Conservation (phyloP, 1,140 invertebrate genomes). For the Diabrotica virgifera region DNA sequence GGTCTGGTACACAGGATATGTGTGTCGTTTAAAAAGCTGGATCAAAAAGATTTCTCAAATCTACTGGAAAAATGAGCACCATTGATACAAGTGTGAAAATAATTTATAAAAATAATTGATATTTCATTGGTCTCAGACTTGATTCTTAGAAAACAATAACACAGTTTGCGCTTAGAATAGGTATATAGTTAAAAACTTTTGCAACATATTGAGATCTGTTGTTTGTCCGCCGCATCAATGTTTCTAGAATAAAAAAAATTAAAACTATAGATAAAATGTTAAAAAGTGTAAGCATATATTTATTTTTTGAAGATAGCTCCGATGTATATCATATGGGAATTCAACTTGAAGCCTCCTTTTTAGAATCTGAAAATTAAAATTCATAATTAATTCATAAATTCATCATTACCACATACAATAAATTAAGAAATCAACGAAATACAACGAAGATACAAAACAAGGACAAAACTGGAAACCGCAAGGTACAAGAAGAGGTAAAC, state of each 20-base stretch:
- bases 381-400: too few relatives aligned
- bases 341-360: conserved; percentile 54
- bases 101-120: conserved; percentile 19
- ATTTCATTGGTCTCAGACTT: conserved; percentile 16
- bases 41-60: conserved; percentile 20
- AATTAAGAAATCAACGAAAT: too few relatives aligned
- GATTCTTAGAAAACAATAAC: conserved; percentile 32
- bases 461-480: too few relatives aligned
- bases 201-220: neutral
- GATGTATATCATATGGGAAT: conserved; percentile 31
- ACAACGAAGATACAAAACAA: too few relatives aligned
- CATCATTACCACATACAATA: too few relatives aligned
- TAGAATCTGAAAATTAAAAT: conserved; percentile 49
- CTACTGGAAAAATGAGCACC: conserved; percentile 20
- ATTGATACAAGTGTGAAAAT: conserved; percentile 19
- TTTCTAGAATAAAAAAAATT: conserved; percentile 13
- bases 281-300: conserved; percentile 25
- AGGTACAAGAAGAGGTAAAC: too few relatives aligned
- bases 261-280: conserved; percentile 15
- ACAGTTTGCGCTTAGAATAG: conserved; percentile 27
- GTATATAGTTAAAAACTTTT: conserved; percentile 9
- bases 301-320: conserved; percentile 18
- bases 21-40: conserved; percentile 31
- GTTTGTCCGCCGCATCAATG: conserved; percentile 2
- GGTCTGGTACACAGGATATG: conserved; percentile 43